Percentiles rank a stretch among this genome's conserved stretches.
Evolutionary conservation across 2,113 vertebrate genomes (phyloP).

Genomic region (Pagrus major): DNA sequence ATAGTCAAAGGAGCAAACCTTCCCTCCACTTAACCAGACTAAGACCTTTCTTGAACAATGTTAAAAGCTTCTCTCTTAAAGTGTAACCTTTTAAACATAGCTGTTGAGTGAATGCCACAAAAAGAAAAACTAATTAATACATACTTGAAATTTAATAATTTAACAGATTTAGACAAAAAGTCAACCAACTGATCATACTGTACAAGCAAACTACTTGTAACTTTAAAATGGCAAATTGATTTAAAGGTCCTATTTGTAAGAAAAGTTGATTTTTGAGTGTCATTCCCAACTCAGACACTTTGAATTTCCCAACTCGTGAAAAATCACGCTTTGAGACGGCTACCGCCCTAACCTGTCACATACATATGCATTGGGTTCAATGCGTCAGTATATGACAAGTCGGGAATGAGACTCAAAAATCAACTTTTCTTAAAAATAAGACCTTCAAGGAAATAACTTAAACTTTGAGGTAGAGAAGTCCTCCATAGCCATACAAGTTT

Average conservation of each 20-base stretch:
- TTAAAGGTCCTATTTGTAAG: too few species aligned
- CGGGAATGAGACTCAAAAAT: too few species aligned
- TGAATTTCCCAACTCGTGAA: too few species aligned
- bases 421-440: too few species aligned
- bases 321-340: too few species aligned
- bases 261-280: too few species aligned
- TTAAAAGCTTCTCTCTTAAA: conserved; percentile 26
- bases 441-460: neutral
- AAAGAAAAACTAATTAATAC: neutral
- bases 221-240: neutral
- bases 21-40: conserved; percentile 59
- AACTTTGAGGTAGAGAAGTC: neutral
- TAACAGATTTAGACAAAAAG: neutral
- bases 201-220: neutral
- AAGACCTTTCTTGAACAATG: conserved; percentile 6
- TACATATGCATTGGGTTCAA: too few species aligned
- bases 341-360: too few species aligned
- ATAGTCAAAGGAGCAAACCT: conserved; percentile 40
- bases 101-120: neutral
- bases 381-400: too few species aligned
- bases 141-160: neutral
- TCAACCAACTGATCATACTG: neutral
- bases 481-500: neutral
- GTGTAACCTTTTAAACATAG: neutral
- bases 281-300: too few species aligned